A percentile compares a stretch with the other conserved stretches of the same genome.
These are phyloP conservation scores for Platycercus adscitus DNA, from an alignment of 2,113 vertebrate species.

Conservation along the genomic window DNA sequence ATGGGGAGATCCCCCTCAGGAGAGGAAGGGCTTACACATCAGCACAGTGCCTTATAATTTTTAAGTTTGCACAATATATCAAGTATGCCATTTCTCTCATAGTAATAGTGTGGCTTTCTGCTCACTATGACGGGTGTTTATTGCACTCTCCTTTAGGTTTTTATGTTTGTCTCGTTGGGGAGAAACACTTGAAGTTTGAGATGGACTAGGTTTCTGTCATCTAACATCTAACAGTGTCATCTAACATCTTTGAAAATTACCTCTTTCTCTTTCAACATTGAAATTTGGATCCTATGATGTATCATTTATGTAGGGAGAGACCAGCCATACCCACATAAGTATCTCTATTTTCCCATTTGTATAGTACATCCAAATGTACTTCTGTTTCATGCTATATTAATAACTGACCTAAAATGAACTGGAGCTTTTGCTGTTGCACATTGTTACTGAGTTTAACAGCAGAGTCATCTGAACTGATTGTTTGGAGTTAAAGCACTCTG, in stretches of 20 bases:
- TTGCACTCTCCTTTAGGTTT: neutral
- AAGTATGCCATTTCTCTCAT: neutral
- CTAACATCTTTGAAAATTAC: neutral
- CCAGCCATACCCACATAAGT: neutral
- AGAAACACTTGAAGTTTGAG: neutral
- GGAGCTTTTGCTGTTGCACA: neutral
- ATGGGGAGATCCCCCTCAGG: neutral
- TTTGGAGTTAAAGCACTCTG: neutral
- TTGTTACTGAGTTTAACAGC: neutral
- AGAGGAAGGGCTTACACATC: neutral
- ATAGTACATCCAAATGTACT: neutral
- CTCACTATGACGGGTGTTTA: neutral
- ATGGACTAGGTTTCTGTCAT: neutral
- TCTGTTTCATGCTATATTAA: neutral
- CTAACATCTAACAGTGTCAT: neutral
- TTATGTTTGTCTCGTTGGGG: neutral
- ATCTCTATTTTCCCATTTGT: neutral
- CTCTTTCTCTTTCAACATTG: neutral
- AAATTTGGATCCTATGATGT: neutral
- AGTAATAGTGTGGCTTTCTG: neutral
- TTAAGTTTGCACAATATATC: neutral
- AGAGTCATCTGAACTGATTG: neutral
- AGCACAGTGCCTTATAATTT: neutral
- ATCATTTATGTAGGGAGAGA: neutral
- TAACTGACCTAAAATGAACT: neutral